These are phyloP conservation scores for Chouioia cunea DNA, from an alignment of 2,888 invertebrate species.

Conservation along the genomic window DNA sequence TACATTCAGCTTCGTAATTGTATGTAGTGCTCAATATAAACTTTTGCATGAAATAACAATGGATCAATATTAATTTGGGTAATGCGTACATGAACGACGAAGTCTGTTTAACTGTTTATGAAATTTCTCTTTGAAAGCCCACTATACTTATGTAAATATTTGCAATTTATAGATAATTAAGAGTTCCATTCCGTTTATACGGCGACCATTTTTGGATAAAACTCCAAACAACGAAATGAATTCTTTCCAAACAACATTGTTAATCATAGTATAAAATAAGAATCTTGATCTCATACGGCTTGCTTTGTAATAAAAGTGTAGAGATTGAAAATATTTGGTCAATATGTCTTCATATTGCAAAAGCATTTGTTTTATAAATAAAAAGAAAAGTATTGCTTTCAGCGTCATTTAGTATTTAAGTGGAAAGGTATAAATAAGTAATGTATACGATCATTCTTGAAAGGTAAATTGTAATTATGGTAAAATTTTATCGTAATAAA, in stretches of 20 bases:
- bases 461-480: slow-evolving; percentile 32
- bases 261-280: slow-evolving; percentile 8
- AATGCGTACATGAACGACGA: slow-evolving; percentile 10
- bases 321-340: slow-evolving; percentile 8
- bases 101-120: slow-evolving; percentile 28
- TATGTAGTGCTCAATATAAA: background rate
- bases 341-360: background rate
- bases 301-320: slow-evolving; percentile 22
- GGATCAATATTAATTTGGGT: slow-evolving; percentile 7
- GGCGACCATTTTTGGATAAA: too few species aligned
- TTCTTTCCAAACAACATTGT: slow-evolving; percentile 26
- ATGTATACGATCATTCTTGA: slow-evolving; percentile 17
- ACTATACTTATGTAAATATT: too few species aligned
- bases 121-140: slow-evolving; percentile 6
- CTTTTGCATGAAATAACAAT: background rate
- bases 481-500: slow-evolving; percentile 47
- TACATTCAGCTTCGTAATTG: too few species aligned
- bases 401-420: slow-evolving; percentile 33
- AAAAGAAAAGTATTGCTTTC: slow-evolving; percentile 41
- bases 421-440: slow-evolving; percentile 38
- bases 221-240: slow-evolving; percentile 34
- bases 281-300: slow-evolving; percentile 42
- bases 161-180: too few species aligned
- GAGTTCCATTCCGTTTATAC: too few species aligned
- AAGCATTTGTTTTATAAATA: background rate